Percentiles rank a stretch among this genome's conserved stretches.
These are phyloP conservation scores for Aphelenchoides avenae DNA, from an alignment of 1,140 invertebrate species.

Conservation along the genomic window DNA sequence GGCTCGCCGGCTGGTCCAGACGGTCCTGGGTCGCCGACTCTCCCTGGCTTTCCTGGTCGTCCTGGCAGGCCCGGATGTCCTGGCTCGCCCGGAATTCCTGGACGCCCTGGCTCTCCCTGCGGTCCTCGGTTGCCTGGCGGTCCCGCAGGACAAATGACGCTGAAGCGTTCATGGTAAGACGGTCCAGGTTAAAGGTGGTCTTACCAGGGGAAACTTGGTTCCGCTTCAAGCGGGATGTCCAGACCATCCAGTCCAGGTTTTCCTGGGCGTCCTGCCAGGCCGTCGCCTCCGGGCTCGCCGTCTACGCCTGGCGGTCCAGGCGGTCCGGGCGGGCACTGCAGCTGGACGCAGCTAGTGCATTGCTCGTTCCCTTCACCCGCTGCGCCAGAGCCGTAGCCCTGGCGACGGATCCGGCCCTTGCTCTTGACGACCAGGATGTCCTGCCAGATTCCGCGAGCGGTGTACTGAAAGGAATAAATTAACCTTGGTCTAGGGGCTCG, in stretches of 20 bases:
- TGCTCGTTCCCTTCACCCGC: constrained; percentile 40
- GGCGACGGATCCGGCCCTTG: constrained; percentile 44
- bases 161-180: constrained; percentile 26
- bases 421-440: constrained; percentile 49
- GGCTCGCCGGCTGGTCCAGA: constrained; percentile 30
- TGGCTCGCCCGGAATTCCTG: constrained; percentile 50
- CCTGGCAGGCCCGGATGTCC: constrained; percentile 46
- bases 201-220: constrained; percentile 53
- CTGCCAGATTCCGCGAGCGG: constrained; percentile 46
- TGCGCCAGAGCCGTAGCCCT: constrained; percentile 43
- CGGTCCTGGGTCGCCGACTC: constrained; percentile 51
- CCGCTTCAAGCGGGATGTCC: constrained; percentile 56
- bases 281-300: constrained; percentile 32
- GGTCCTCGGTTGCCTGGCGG: constrained; percentile 53
- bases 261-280: constrained; percentile 38
- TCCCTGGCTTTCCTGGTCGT: constrained; percentile 43
- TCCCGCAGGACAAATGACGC: constrained; percentile 52
- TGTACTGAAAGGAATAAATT: constrained; percentile 34
- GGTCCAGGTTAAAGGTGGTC: not conserved
- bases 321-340: constrained; percentile 57
- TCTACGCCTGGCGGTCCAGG: constrained; percentile 57
- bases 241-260: constrained; percentile 58
- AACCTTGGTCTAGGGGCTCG: constrained; percentile 4
- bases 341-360: constrained; percentile 55
- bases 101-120: constrained; percentile 50